Percentiles rank a stretch among this genome's conserved stretches.
Evolutionary conservation across 2,888 invertebrate genomes (phyloP).

Genomic region (Anthoptus insignis): DNA sequence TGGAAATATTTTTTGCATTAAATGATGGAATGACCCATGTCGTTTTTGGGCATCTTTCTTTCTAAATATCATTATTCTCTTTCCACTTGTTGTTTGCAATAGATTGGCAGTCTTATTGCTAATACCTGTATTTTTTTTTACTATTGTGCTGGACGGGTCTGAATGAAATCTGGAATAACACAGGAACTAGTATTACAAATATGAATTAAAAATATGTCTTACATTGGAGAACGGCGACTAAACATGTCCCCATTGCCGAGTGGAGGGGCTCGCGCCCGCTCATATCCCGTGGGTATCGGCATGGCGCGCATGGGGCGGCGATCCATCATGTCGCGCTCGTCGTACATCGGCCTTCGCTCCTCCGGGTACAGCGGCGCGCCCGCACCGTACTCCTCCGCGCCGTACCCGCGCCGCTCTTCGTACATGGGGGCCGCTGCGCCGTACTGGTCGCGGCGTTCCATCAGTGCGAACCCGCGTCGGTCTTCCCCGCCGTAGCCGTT

Average conservation of each 20-base stretch:
- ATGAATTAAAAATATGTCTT: conserved; percentile 47
- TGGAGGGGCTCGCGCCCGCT: conserved; percentile 63
- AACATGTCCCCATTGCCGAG: conserved; percentile 82
- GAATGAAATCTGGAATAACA: too few species aligned
- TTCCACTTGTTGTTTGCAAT: too few species aligned
- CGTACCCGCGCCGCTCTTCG: conserved; percentile 61
- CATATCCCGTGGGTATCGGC: conserved; percentile 63
- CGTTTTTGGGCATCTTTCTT: too few species aligned
- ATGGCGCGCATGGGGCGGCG: conserved; percentile 64
- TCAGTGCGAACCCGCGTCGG: conserved; percentile 76
- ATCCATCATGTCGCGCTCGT: conserved; percentile 75
- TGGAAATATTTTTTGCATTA: too few species aligned
- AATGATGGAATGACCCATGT: too few species aligned
- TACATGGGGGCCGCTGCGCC: conserved; percentile 69
- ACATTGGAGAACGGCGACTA: conserved; percentile 79
- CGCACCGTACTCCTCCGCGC: conserved; percentile 55
- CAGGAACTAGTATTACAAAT: too few species aligned
- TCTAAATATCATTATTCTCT: too few species aligned
- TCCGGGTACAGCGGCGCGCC: conserved; percentile 55
- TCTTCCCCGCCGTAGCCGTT: conserved; percentile 79
- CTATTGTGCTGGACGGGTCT: too few species aligned
- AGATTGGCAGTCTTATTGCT: too few species aligned
- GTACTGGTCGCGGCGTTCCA: conserved; percentile 75
- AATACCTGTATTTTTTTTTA: too few species aligned
- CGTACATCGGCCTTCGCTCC: conserved; percentile 72